Base-by-base conservation (phyloP, 1,140 invertebrate genomes). In the Coboldia fuscipes region DNA sequence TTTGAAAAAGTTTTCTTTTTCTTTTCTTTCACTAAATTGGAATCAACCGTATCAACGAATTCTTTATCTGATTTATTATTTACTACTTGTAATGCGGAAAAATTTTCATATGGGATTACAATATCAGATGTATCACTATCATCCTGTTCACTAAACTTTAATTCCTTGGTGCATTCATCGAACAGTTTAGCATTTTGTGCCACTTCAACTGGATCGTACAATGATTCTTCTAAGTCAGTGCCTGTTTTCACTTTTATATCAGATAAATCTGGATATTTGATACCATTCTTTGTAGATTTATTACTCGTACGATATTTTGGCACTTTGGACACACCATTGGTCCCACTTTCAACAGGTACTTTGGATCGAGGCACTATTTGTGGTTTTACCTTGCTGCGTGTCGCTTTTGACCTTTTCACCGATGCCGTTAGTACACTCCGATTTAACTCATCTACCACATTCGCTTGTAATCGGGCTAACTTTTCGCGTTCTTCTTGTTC, bases 71-170 rank as follows among this genome's bases (percentile, higher is more conserved):
- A 53, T 20, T 54, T 48, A 23, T 46, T 50, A 23, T 48, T n/a
- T n/a, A n/a, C n/a, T n/a, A n/a, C n/a, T n/a, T n/a, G n/a, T n/a
- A n/a, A n/a, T n/a, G n/a, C n/a, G n/a, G n/a, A n/a, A n/a, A n/a
- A n/a, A n/a, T n/a, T n/a, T n/a, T n/a, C n/a, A n/a, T n/a, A n/a
- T n/a, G n/a, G n/a, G n/a, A n/a, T n/a, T n/a, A n/a, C n/a, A n/a
- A n/a, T n/a, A n/a, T n/a, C n/a, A n/a, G n/a, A n/a, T n/a, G n/a
- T 51, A 15, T 55, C 52, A 2, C 53, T 31, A 36, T 55, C 52
- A 36, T 53, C 52, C 29, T 54, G 50, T 4, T 47, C 54, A 17
- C 43, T 45, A n/a, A 55, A 50, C 15, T 51, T 43, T 7, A 54
- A 30, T 24, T 48, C 51, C 33, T 53, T 54, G 0, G 54, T 48